These are phyloP conservation scores for Phataginus tricuspis DNA, from an alignment of 2,797 vertebrate species.

Conservation along the genomic window DNA sequence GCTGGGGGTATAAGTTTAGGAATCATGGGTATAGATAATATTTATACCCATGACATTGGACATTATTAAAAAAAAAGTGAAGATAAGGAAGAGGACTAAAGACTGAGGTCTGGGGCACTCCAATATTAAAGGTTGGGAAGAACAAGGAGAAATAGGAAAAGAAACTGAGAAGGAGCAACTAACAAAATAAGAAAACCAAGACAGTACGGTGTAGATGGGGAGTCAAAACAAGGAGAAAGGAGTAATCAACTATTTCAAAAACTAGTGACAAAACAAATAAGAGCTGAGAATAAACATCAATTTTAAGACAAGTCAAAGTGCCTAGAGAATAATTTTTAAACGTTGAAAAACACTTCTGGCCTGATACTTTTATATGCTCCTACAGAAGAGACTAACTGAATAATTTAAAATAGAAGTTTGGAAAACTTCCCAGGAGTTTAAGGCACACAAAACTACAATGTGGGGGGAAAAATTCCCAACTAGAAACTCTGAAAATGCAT, in stretches of 20 bases:
- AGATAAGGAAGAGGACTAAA: neutral
- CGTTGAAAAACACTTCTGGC: neutral
- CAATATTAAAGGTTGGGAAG: neutral
- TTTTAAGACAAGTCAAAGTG: constrained; percentile 33
- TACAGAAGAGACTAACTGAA: neutral
- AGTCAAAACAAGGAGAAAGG: neutral
- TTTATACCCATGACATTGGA: neutral
- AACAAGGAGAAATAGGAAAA: neutral
- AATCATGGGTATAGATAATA: neutral
- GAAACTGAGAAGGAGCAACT: neutral
- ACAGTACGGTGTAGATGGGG: neutral
- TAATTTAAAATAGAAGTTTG: constrained; percentile 36
- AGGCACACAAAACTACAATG: neutral
- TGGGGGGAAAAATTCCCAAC: neutral
- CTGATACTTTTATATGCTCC: neutral
- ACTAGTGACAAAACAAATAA: neutral
- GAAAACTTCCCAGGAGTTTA: neutral
- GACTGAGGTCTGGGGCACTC: neutral
- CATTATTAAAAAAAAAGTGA: neutral
- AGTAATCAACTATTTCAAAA: neutral
- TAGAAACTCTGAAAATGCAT: constrained; percentile 24
- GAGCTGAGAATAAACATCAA: neutral
- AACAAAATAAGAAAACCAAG: neutral
- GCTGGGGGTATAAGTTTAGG: neutral
- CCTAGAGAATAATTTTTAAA: neutral